Evolutionary conservation across 2,113 vertebrate species (phyloP).

Genomic region (Drymodes brunneopygia): DNA sequence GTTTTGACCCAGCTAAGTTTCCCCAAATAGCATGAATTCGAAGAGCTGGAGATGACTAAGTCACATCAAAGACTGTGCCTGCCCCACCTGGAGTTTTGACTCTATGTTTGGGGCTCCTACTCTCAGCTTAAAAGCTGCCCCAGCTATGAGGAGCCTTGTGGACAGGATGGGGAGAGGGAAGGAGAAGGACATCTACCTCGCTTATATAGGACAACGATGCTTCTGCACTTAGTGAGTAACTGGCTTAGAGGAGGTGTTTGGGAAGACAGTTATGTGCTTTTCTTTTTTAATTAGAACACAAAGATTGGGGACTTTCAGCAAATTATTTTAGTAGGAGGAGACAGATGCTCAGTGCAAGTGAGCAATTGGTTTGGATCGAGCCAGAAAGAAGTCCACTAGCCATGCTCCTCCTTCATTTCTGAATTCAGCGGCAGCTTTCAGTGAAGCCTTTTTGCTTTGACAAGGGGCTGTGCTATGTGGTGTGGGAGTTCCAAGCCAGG

Average conservation of each 20-base stretch:
- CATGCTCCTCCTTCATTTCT: neutral
- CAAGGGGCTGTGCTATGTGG: neutral
- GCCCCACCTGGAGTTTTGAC: neutral
- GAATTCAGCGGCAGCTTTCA: neutral
- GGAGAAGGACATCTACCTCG: neutral
- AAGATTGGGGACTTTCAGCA: neutral
- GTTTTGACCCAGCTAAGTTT: neutral
- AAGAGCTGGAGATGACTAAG: neutral
- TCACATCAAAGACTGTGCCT: neutral
- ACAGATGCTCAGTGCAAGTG: neutral
- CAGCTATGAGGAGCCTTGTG: neutral
- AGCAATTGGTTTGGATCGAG: neutral
- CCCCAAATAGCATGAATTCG: neutral
- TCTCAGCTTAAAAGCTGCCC: neutral
- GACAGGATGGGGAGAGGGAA: neutral
- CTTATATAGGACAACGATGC: neutral
- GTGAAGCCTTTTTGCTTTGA: neutral
- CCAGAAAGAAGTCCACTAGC: neutral
- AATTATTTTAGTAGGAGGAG: neutral
- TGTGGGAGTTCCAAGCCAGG: neutral
- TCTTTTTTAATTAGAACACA: neutral
- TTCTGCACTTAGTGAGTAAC: neutral
- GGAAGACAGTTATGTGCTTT: neutral
- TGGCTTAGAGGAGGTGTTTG: neutral
- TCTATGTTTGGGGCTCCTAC: rapidly evolving